Percentiles rank a stretch among this genome's conserved stretches.
Conservation (phyloP, 2,113 vertebrate genomes). For the Neolamprologus modestus region DNA sequence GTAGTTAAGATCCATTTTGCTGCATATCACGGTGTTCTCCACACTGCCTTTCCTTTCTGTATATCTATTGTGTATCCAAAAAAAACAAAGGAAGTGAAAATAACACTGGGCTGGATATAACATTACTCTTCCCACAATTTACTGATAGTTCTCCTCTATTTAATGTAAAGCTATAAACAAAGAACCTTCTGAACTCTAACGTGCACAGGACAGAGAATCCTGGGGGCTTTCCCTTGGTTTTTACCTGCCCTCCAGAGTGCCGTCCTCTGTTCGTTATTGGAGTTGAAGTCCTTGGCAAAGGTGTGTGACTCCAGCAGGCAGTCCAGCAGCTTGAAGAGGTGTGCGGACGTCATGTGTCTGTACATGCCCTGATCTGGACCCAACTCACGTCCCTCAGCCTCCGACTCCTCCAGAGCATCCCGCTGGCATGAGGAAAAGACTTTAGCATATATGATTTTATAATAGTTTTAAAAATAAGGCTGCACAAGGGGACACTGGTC, state of each 20-base stretch:
- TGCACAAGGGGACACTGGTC: not conserved
- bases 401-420: slow-evolving; percentile 78
- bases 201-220: not conserved
- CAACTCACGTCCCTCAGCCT: slow-evolving; percentile 49
- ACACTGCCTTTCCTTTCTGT: not conserved
- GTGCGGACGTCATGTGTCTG: slow-evolving; percentile 82
- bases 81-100: not conserved
- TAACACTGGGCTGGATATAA: not conserved
- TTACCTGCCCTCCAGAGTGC: slow-evolving; percentile 94
- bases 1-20: not conserved
- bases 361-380: slow-evolving; percentile 90
- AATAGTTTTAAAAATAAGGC: not conserved
- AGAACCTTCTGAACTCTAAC: not conserved
- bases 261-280: slow-evolving; percentile 94
- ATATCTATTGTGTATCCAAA: not conserved
- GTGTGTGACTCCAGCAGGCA: slow-evolving; percentile 93
- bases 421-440: slow-evolving; percentile 58
- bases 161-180: not conserved
- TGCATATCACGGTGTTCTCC: not conserved
- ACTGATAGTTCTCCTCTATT: not conserved
- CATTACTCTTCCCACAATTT: not conserved
- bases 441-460: not conserved
- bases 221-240: not conserved
- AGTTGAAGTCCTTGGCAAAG: slow-evolving; percentile 96
- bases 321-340: slow-evolving; percentile 94